Conservation (phyloP, 2,113 vertebrate genomes). For the Gymnobelideus leadbeateri region DNA sequence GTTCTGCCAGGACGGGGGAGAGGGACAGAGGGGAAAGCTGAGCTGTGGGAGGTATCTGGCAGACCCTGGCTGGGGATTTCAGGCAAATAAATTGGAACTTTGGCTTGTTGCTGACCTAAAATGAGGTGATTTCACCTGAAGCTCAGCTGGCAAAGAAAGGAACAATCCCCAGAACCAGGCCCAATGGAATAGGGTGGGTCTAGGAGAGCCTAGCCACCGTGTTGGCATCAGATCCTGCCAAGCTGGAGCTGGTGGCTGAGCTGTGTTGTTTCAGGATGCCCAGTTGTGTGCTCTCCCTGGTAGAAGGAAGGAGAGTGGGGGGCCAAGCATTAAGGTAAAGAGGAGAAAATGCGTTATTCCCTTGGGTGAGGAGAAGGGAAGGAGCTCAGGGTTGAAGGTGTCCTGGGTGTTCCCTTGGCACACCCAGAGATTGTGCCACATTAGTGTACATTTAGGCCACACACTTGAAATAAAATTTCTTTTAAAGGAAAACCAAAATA, state of each 20-base stretch:
- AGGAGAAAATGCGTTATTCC: not conserved
- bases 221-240: not conserved
- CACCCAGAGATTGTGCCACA: not conserved
- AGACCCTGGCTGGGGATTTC: not conserved
- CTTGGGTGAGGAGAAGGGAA: no score
- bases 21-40: not conserved
- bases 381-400: no score
- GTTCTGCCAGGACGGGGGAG: no score
- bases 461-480: not conserved
- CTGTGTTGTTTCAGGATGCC: no score
- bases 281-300: no score
- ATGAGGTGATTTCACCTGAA: not conserved
- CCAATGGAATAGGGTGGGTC: not conserved
- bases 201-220: not conserved
- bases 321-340: not conserved
- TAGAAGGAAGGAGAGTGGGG: not conserved
- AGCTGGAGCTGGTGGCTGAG: no score
- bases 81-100: not conserved
- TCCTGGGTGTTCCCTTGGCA: not conserved
- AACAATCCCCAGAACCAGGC: not conserved
- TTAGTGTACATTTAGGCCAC: no score
- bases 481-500: not conserved
- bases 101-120: not conserved
- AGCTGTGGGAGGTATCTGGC: not conserved
- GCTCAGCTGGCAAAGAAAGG: conserved; percentile 1